Base-by-base conservation (phyloP, 2,888 invertebrate genomes). In the Terebella lapidaria region DNA sequence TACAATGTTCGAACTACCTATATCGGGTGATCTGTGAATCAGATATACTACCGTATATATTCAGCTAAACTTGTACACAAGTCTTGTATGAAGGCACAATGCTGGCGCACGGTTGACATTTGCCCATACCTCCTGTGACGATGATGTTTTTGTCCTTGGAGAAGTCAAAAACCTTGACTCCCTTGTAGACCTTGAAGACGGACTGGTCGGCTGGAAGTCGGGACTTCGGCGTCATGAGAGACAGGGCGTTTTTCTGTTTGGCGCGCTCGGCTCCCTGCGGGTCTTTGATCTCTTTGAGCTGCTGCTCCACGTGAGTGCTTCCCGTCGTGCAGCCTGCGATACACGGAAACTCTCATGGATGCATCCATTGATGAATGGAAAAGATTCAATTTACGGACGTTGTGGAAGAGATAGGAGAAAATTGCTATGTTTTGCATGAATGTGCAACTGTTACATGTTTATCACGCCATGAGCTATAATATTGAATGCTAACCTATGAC, bases 131-230 rank as follows among this genome's bases (percentile, higher is more conserved):
- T 60, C 81, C 81, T 26, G 81, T 81, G 24, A 80, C 75, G 52
- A 81, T 72, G 54, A 80, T 71, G 63, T 79, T 81, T 63, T 78
- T 81, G 27, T 71, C 69, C 58, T 77, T 77, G 35, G 76, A 77
- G 65, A 79, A 78, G 63, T 78, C 77, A 66, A 81, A 81, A 61
- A 78, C 76, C 62, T 80, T 81, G 22, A 81, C 80, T 24, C 81
- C 81, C 64, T 81, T 81, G 67, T 80, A 77, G 2, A 81, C 76
- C 54, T 73, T 76, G 67, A 81, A 81, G 29, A 78, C 74, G 26
- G 75, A 70, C 64, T 80, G 76, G 66, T 81, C 80, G 5, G 75
- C 67, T 2, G 73, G 72, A 18, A 75, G 71, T 54, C 80, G 60
- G 10, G 65, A 58, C 67, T 73, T 75, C 51, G 71, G 70, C 56